phyloP scores from a whole-genome alignment of 2,888 invertebrate genomes.

The Euspilapteryx auroguttella region DNA sequence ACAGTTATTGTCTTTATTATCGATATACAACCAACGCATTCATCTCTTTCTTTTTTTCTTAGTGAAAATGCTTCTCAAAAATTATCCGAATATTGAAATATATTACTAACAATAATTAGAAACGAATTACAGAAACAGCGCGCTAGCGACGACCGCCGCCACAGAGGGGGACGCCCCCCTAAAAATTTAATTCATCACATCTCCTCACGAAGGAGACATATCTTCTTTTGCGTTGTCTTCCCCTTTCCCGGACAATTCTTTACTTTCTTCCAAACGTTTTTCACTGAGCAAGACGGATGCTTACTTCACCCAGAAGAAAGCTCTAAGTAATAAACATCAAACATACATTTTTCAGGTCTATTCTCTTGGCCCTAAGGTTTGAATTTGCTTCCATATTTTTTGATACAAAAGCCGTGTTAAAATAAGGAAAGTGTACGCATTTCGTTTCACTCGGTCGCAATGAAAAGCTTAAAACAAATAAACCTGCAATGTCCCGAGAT shows the following conservation, averaged over 20 bases:
- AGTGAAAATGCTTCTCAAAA: background rate
- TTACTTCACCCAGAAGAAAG: slow-evolving; percentile 11
- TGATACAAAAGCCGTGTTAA: too few relatives aligned
- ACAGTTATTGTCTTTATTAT: too few relatives aligned
- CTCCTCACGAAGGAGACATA: slow-evolving; percentile 39
- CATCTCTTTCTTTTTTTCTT: background rate
- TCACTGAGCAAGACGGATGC: slow-evolving; percentile 30
- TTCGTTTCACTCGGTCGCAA: slow-evolving; percentile 52
- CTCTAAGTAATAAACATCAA: too few relatives aligned
- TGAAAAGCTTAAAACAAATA: slow-evolving; percentile 57
- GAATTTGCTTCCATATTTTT: too few relatives aligned
- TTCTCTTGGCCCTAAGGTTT: too few relatives aligned
- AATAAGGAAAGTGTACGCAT: too few relatives aligned
- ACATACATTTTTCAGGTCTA: too few relatives aligned
- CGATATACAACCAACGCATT: too few relatives aligned
- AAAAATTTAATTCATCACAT: slow-evolving; percentile 62
- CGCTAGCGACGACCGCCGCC: slow-evolving; percentile 29
- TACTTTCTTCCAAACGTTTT: slow-evolving; percentile 57
- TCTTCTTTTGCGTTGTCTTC: slow-evolving; percentile 39
- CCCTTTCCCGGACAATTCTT: slow-evolving; percentile 56
- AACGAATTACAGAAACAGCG: slow-evolving; percentile 15
- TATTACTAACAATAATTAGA: too few relatives aligned
- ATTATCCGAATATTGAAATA: background rate
- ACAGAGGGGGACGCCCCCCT: slow-evolving; percentile 32
- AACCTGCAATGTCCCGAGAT: slow-evolving; percentile 38